Evolutionary conservation across 2,888 invertebrate genomes (phyloP), one percentile per base, ranked within the genome.

Genomic region (Sipha maydis): DNA sequence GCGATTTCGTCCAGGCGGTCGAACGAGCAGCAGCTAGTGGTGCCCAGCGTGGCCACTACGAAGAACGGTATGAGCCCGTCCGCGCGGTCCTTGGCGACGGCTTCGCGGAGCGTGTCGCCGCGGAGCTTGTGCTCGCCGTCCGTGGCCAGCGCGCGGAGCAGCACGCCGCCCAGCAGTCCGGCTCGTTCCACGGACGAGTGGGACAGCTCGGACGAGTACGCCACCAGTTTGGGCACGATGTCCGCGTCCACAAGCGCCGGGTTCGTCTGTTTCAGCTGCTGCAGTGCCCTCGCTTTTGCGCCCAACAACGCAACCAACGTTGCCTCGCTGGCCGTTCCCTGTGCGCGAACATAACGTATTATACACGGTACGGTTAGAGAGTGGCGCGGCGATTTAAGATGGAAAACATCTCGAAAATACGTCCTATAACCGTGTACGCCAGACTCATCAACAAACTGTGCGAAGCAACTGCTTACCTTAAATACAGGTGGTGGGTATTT

Each of bases 21-120:
- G 91, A 97, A 98, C 0, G 98, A 96, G 91, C 96, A 95, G 0
- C 96, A 96, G 9, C 96, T 96, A 0, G 98, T 98, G 0, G 97
- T 97, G 0, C 98, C 98, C 67, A 97, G 92, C 61, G 97, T 97
- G 2, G 95, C 95, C 3, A 96, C 94, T 19, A 98, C 99, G 92
- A 96, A 98, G 92, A 99, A 99, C 38, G 99, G 99, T 91, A 99
- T 97, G 19, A 99, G 93, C 83, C 99, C 99, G 89, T 96, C 95
- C 89, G 94, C 94, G 89, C 95, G 93, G 92, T 99, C 99, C 91
- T 97, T 95, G 91, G 95, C 93, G 80, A 98, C 96, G 0, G 97
- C 97, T 89, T 94, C 93, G 76, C 94, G 94, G 77, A 98, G 92
- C 2, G 95, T 94, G 77, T 95, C 95, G 17, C 96, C 97, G 41